Evolutionary conservation across 1,140 invertebrate genomes (phyloP), one percentile per base, ranked within the genome.

Genomic region (Dreissena polymorpha): DNA sequence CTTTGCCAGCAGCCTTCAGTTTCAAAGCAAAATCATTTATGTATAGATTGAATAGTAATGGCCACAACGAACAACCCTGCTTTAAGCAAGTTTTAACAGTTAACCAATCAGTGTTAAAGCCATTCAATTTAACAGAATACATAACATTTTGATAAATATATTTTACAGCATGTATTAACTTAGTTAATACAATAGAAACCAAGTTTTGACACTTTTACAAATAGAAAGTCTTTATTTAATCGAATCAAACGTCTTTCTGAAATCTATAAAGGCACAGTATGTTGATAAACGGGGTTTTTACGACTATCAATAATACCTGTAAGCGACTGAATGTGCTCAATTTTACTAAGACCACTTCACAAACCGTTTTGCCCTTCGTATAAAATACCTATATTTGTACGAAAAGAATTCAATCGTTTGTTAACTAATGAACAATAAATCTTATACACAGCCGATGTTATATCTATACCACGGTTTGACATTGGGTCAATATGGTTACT

Each of bases 211-310:
- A 83, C 6, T 55, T 68, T 55, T 49, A 50, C 12, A 13, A 63
- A 83, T 23, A 86, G 27, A 1, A 39, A 29, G 10, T 49, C n/a
- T 64, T 68, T 60, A 39, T 79, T n/a, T 55, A 18, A 86, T 78
- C 39, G 50, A 65, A 39, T 86, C 81, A 63, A 79, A 84, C 14
- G 64, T 69, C 57, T 78, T 83, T 57, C 53, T 69, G 71, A 69
- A 76, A 51, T 85, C 83, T 8, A 85, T 68, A 81, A 85, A 85
- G 21, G 65, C 60, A 27, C 83, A 85, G 65, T 71, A 85, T 18
- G 16, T 69, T 23, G 67, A 69, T 18, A 69, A 39, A n/a, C n/a
- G n/a, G n/a, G n/a, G n/a, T 39, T n/a, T n/a, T n/a, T n/a, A n/a
- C n/a, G n/a, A n/a, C n/a, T n/a, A n/a, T n/a, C n/a, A n/a, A n/a